Evolutionary conservation across 2,113 vertebrate genomes (phyloP).

Genomic region (Saccopteryx bilineata): DNA sequence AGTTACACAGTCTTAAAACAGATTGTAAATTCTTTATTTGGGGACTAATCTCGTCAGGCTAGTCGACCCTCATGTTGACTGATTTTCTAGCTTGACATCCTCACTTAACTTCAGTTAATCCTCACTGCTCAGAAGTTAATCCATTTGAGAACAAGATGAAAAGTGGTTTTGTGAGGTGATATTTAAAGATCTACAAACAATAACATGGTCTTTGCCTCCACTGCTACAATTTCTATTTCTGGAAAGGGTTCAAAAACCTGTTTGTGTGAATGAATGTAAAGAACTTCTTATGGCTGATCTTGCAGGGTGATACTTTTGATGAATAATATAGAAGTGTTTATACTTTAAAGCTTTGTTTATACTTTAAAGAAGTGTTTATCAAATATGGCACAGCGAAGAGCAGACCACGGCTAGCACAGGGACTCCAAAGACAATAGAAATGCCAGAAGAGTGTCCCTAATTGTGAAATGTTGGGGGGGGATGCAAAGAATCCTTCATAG

Average conservation of each 20-base stretch:
- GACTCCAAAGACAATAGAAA: neutral
- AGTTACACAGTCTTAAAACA: constrained; percentile 70
- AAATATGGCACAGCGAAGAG: constrained; percentile 4
- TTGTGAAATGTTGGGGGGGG: neutral
- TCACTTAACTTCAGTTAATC: constrained; percentile 62
- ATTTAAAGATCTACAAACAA: constrained; percentile 82
- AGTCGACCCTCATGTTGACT: constrained; percentile 68
- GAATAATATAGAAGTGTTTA: constrained; percentile 72
- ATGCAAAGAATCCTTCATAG: neutral
- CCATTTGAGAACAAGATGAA: constrained; percentile 82
- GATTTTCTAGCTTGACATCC: constrained; percentile 75
- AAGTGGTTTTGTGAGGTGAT: constrained; percentile 74
- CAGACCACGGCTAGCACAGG: neutral
- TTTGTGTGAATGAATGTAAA: constrained; percentile 77
- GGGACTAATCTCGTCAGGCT: constrained; percentile 63
- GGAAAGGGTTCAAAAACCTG: constrained; percentile 81
- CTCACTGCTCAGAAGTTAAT: constrained; percentile 75
- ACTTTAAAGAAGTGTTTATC: constrained; percentile 65
- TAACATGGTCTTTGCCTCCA: constrained; percentile 74
- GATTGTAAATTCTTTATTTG: constrained; percentile 74
- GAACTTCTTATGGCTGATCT: constrained; percentile 78
- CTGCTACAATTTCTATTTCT: constrained; percentile 81
- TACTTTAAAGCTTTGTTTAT: constrained; percentile 63
- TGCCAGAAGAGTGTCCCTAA: neutral
- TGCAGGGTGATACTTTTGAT: constrained; percentile 68